Conservation (phyloP, 2,888 invertebrate genomes). For the Hirudinaria manillensis region DNA sequence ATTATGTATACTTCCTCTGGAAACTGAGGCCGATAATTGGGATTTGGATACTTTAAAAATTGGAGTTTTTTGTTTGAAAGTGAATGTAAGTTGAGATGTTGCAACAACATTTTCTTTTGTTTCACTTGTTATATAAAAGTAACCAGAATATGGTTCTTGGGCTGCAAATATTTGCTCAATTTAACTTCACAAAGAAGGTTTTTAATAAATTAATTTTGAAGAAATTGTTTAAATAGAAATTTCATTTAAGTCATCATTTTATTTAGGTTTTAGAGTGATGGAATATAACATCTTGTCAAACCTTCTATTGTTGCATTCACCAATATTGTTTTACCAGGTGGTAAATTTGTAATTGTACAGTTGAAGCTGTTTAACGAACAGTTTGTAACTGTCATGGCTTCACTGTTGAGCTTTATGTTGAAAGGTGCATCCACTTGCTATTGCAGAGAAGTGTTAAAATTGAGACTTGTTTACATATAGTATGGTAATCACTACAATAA, state of each 20-base stretch:
- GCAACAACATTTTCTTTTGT: slow-evolving; percentile 18
- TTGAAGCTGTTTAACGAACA: background rate
- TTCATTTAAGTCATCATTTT: too few species aligned
- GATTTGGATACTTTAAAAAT: slow-evolving; percentile 18
- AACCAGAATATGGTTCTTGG: slow-evolving; percentile 11
- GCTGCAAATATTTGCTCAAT: background rate
- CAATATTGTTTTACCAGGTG: background rate
- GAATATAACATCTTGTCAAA: background rate
- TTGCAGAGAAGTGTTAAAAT: background rate
- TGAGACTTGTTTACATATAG: background rate
- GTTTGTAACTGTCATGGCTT: background rate
- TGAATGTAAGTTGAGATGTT: background rate
- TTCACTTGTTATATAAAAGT: slow-evolving; percentile 9
- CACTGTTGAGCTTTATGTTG: background rate
- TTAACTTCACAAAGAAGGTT: too few species aligned
- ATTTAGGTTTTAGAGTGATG: too few species aligned
- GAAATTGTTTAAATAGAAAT: too few species aligned
- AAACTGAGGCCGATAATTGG: slow-evolving; percentile 27
- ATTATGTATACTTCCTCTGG: slow-evolving; percentile 26
- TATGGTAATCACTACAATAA: background rate
- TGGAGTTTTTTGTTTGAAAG: slow-evolving; percentile 28
- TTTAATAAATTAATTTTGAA: too few species aligned
- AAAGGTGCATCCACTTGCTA: slow-evolving; percentile 4
- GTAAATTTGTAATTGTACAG: slow-evolving; percentile 9
- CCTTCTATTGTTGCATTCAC: slow-evolving; percentile 7